Conservation (phyloP, 2,113 vertebrate genomes). For the Notarius lentiginosus region DNA sequence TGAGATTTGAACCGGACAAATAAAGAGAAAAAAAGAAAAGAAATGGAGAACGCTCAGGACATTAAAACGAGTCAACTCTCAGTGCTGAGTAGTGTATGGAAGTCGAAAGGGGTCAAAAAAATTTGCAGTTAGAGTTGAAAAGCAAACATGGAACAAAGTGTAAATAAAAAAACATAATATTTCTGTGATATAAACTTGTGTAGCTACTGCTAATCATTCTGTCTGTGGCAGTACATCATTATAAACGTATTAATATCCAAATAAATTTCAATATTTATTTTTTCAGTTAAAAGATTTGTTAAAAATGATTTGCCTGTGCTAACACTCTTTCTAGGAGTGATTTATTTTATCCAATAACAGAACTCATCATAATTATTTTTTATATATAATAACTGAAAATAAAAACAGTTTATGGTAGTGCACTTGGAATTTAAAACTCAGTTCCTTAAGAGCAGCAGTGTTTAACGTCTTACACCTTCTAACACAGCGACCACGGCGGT, state of each 20-base stretch:
- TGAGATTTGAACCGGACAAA: neutral
- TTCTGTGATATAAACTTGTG: neutral
- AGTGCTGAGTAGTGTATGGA: neutral
- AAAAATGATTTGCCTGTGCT: neutral
- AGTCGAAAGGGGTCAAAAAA: neutral
- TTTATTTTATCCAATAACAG: neutral
- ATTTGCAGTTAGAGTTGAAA: neutral
- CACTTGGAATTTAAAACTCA: slow-evolving; percentile 14
- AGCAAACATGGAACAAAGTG: neutral
- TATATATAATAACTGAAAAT: neutral
- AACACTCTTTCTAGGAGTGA: too few relatives aligned
- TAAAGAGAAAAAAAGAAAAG: neutral
- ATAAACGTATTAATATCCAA: neutral
- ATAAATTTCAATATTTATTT: neutral
- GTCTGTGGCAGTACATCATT: neutral
- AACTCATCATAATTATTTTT: neutral
- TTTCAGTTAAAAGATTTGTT: neutral
- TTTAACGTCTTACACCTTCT: slow-evolving; percentile 46
- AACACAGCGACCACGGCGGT: neutral
- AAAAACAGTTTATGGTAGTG: slow-evolving; percentile 75
- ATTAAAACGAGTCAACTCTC: neutral
- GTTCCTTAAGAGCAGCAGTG: slow-evolving; percentile 45
- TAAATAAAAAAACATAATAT: neutral
- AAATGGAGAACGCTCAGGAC: neutral
- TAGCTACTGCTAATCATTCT: neutral